Percentiles rank a stretch among this genome's conserved stretches.
Evolutionary conservation across 2,113 vertebrate genomes (phyloP).

Genomic region (Clinocottus analis): DNA sequence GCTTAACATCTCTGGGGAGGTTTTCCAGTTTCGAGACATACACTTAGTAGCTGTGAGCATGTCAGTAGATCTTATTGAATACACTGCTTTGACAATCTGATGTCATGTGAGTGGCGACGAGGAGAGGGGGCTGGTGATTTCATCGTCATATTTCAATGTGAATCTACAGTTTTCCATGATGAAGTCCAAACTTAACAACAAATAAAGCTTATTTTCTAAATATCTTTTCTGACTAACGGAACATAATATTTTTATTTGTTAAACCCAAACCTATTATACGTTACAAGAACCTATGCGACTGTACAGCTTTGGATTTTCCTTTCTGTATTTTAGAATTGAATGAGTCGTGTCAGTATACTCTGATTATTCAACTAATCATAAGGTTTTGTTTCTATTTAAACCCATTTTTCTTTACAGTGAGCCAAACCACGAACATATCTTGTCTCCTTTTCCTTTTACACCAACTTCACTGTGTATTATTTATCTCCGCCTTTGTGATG

Average conservation of each 20-base stretch:
- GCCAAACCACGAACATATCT: not conserved
- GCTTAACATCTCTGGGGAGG: not conserved
- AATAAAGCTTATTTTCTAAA: not conserved
- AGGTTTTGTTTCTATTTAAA: not conserved
- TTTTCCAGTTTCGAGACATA: too few species aligned
- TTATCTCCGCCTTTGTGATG: not conserved
- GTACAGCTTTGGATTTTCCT: not conserved
- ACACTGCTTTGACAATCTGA: not conserved
- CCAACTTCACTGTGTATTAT: conserved; percentile 16
- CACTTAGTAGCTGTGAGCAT: too few species aligned
- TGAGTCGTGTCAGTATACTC: not conserved
- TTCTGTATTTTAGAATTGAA: not conserved
- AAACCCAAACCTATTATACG: not conserved
- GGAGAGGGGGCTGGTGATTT: not conserved
- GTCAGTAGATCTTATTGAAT: not conserved
- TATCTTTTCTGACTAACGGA: not conserved
- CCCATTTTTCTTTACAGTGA: not conserved
- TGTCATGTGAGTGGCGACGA: not conserved
- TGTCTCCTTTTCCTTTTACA: not conserved
- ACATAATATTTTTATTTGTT: not conserved
- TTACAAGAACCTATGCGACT: not conserved
- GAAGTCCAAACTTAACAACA: not conserved
- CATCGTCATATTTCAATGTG: not conserved
- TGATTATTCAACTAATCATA: not conserved
- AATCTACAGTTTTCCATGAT: not conserved